Evolutionary conservation across 37 sponge, comb jelly and placozoan genomes (phyloP).

Genomic region (Spongilla lacustris): DNA sequence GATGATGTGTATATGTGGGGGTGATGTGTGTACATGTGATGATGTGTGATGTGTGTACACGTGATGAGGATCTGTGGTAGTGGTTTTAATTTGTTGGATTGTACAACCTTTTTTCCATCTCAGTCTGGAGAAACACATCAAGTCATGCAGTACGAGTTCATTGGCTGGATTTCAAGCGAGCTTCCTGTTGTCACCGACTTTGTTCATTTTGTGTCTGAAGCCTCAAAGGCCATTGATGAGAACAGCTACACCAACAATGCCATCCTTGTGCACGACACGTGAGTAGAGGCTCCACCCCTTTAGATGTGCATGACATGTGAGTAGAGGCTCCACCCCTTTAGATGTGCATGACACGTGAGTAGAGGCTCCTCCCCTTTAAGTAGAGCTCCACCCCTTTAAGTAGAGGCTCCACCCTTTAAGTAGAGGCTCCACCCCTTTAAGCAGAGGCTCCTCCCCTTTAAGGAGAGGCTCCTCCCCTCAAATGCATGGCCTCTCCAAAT

Average conservation of each 20-base stretch:
- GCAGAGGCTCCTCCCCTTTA: no score
- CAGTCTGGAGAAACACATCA: conserved; percentile 29
- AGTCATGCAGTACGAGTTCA: conserved; percentile 53
- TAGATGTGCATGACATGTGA: conserved; percentile 48
- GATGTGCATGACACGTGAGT: conserved; percentile 53
- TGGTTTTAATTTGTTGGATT: no score
- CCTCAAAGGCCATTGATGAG: not conserved
- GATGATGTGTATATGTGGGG: not conserved
- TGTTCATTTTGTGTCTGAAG: conserved; percentile 29
- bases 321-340: not conserved
- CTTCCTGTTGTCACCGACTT: conserved; percentile 24
- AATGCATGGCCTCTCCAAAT: no score
- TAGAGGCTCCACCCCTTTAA: no score
- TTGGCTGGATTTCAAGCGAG: conserved; percentile 30
- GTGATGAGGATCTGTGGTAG: no score
- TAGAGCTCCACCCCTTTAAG: not conserved
- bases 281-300: not conserved
- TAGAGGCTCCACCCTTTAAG: no score
- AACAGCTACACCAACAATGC: not conserved
- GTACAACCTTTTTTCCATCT: no score
- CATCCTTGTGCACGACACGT: conserved; percentile 55
- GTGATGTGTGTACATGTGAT: not conserved
- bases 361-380: not conserved
- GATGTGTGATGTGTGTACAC: not conserved
- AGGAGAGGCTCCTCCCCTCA: no score